Base-by-base conservation (phyloP, 2,113 vertebrate genomes). In the Pollachius pollachius region DNA sequence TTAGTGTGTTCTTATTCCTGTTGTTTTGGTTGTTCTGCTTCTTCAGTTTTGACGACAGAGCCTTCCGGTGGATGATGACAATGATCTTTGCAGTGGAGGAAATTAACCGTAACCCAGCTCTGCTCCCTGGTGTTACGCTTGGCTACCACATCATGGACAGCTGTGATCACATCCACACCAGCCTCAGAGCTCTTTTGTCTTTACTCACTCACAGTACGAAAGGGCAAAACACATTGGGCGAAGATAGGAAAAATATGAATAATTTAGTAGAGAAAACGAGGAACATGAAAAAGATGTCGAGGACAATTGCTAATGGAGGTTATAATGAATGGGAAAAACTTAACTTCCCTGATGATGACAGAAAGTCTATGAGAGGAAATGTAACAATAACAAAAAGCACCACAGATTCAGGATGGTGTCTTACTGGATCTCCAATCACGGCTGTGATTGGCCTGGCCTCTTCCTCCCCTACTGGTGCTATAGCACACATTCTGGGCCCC, bases 381-480 rank as follows among this genome's bases (percentile, higher is more conserved):
- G 15, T 34, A 52, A 68, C 59, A 62, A 23, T 68, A 59, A 18
- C 58, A 60, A 25, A 67, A 12, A 60, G 4, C 0, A 61, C 5
- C 58, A 27, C 11, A 21, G 41, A 67, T 27, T 57, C 48, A 59
- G 67, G 72, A 59, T 52, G 0, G 2, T 92, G 90, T 80, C 23
- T 85, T 6, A 63, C 72, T 58, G 82, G 71, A 66, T 83, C 82
- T 56, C 88, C 90, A n/a, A 84, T 93, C 2, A 52, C 88, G 59
- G 91, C 82, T 73, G 79, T 93, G 17, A 90, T 93, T 0, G 92
- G 92, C 7, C 84, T 92, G 15, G 90, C 91, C 57, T 93, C 92
- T 0, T 93, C 92, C 15, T 88, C 92, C 4, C 89, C 91, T 4
- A 86, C 92, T 30, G 82, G 90, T 70, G 90, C 91, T 56, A 65